Base-by-base conservation (phyloP, 2,113 vertebrate species). In the Eonycteris spelaea region DNA sequence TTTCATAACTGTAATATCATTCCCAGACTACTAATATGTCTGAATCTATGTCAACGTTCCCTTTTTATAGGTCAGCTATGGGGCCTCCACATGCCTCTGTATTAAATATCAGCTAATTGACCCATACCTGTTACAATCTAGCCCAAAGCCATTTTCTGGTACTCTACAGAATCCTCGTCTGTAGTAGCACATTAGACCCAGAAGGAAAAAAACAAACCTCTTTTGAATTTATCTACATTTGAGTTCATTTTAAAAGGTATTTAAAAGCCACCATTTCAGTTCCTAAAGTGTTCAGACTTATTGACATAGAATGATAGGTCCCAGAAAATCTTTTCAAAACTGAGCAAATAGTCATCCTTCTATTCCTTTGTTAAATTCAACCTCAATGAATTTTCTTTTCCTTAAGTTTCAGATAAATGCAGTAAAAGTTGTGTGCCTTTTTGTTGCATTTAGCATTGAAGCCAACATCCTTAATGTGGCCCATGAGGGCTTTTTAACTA, bases 321-420 rank as follows among this genome's bases (percentile, higher is more conserved):
- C 70, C 30, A 74, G 68, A 85, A 96, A 94, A 83, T 86, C 94
- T 83, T 90, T 95, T 92, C 53, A 86, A 65, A 94, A 83, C 35
- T 57, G 43, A 80, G 63, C 22, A 74, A 51, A 86, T 94, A 74
- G 51, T 89, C 38, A 16, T 86, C 85, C 33, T 63, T 30, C 28
- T 78, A 70, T 48, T 80, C 21, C 35, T 94, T 94, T 12, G 14
- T 79, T 84, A 84, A 89, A 75, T 75, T 26, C 35, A 86, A n/a
- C 45, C 53, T 73, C 77, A 86, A 24, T 90, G 65, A 88, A 79
- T 93, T 91, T 93, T 68, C 77, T 89, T 73, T 45, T 24, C 53
- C 24, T 92, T 78, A 79, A 68, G 30, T 78, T 57, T 85, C 59
- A 92, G 59, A 83, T 86, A 71, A 96, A 94, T 77, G 68, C 63